Evolutionary conservation across 64 coral and sea anemone genomes (phyloP).

Genomic region (Dendrophyllia cribrosa): DNA sequence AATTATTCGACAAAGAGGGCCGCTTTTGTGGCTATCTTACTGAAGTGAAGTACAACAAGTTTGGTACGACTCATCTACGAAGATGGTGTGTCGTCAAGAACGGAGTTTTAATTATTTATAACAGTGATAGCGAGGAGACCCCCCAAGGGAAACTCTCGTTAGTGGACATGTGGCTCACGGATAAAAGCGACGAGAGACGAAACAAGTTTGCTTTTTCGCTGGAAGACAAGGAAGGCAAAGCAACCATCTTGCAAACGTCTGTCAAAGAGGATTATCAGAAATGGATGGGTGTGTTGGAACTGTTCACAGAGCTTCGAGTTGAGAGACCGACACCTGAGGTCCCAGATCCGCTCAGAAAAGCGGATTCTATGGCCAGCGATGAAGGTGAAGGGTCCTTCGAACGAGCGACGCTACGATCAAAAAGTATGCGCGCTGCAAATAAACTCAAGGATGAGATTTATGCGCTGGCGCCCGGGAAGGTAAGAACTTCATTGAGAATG

Average conservation of each 20-base stretch:
- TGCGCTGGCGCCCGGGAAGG: constrained; percentile 23
- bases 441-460: constrained; percentile 71
- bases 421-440: constrained; percentile 59
- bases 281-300: constrained; percentile 82
- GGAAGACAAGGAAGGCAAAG: constrained; percentile 73
- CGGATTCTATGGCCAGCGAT: not conserved
- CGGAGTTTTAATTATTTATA: constrained; percentile 75
- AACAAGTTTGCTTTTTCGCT: constrained; percentile 81
- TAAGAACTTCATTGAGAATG: constrained; percentile 72
- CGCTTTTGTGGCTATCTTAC: constrained; percentile 89
- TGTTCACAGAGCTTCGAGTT: constrained; percentile 78
- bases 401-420: constrained; percentile 28
- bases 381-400: constrained; percentile 60
- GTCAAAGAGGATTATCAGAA: constrained; percentile 87
- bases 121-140: constrained; percentile 69
- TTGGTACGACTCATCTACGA: constrained; percentile 86
- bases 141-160: constrained; percentile 66
- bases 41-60: constrained; percentile 72
- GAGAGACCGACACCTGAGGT: constrained; percentile 39
- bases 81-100: constrained; percentile 92
- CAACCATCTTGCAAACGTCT: constrained; percentile 62
- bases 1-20: constrained; percentile 89
- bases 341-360: not conserved
- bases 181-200: constrained; percentile 68
- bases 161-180: constrained; percentile 82